These are phyloP conservation scores for Actenoides lindsayi DNA, from an alignment of 2,113 vertebrate genomes.

Conservation along the genomic window DNA sequence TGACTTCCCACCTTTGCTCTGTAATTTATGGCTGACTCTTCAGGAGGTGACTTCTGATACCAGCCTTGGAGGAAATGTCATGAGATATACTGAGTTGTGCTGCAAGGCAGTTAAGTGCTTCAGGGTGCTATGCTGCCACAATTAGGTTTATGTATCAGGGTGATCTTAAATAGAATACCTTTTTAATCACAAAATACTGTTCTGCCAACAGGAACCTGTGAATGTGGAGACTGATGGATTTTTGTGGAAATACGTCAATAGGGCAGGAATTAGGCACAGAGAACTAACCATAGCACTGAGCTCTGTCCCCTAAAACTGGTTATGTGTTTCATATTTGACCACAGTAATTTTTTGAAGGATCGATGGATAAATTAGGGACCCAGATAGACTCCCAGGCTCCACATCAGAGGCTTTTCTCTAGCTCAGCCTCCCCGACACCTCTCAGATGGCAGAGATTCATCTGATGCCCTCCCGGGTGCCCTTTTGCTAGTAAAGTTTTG, in stretches of 20 bases:
- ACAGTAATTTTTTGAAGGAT: background rate
- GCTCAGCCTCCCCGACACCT: background rate
- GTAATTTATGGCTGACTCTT: background rate
- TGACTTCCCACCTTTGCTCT: background rate
- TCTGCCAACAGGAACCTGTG: background rate
- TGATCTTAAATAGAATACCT: background rate
- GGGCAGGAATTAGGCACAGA: background rate
- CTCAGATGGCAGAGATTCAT: background rate
- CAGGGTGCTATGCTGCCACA: background rate
- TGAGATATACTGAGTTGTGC: background rate
- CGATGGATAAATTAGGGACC: background rate
- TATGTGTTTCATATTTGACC: background rate
- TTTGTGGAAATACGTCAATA: background rate
- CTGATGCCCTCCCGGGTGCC: rapidly evolving
- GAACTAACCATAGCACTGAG: background rate
- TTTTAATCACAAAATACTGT: background rate
- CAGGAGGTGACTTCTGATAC: background rate
- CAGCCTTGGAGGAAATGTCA: background rate
- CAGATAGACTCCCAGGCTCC: background rate
- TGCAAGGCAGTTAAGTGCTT: background rate
- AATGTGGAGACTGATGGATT: rapidly evolving
- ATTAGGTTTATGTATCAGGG: background rate
- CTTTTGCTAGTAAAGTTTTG: background rate
- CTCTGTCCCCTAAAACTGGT: rapidly evolving
- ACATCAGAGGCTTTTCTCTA: background rate